Percentiles rank a stretch among this genome's conserved stretches.
These are phyloP conservation scores for Ophion ellenae DNA, from an alignment of 2,888 invertebrate genomes.

Conservation along the genomic window DNA sequence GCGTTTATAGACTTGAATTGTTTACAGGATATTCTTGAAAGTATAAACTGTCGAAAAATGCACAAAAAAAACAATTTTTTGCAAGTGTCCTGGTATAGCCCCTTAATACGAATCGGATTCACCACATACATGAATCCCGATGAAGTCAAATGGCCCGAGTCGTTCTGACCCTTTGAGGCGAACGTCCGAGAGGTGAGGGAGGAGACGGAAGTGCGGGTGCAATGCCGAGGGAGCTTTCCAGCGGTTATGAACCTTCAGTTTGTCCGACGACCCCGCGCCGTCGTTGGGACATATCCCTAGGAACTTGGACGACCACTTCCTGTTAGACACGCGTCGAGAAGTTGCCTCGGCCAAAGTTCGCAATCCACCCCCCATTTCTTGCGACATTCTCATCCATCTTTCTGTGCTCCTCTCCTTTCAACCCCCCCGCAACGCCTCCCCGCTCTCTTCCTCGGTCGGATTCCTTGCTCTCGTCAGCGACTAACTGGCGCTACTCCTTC, in stretches of 20 bases:
- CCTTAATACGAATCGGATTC: not conserved
- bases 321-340: constrained; percentile 50
- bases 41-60: too few relatives aligned
- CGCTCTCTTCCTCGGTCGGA: constrained; percentile 4
- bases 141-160: constrained; percentile 7
- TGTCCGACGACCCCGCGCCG: constrained; percentile 55
- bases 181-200: not conserved
- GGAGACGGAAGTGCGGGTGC: not conserved
- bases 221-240: constrained; percentile 31
- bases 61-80: too few relatives aligned
- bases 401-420: constrained; percentile 8
- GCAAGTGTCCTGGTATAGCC: too few relatives aligned
- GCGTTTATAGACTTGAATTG: too few relatives aligned
- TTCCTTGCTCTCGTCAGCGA: constrained; percentile 31
- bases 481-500: constrained; percentile 48
- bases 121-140: not conserved
- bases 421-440: not conserved
- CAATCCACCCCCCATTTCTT: constrained; percentile 23
- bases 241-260: constrained; percentile 45
- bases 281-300: constrained; percentile 43
- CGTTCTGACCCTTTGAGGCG: constrained; percentile 31
- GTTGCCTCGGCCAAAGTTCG: constrained; percentile 59
- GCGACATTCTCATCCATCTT: constrained; percentile 13
- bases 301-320: constrained; percentile 50
- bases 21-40: too few relatives aligned